Percentiles rank a stretch among this genome's conserved stretches.
Evolutionary conservation across 2,797 vertebrate genomes (phyloP).

Genomic region (Avahi laniger): DNA sequence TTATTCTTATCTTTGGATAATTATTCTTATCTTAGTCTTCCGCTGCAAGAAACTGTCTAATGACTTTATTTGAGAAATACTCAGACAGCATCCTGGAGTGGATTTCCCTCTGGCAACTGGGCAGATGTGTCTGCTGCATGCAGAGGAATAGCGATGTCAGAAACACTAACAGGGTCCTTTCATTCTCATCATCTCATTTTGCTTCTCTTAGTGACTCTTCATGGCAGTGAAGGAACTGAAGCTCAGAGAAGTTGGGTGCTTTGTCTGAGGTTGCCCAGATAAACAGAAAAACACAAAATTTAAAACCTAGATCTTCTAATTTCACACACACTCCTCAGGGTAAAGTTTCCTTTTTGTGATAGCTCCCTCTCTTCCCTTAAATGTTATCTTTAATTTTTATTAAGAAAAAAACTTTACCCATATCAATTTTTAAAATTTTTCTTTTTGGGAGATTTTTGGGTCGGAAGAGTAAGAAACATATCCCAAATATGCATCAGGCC

Average conservation of each 20-base stretch:
- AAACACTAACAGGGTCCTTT: neutral
- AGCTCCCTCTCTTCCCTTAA: neutral
- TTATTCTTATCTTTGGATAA: neutral
- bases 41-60: neutral
- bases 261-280: neutral
- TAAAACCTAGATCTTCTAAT: neutral
- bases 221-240: neutral
- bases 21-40: neutral
- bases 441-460: neutral
- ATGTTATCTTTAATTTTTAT: neutral
- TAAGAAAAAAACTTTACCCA: neutral
- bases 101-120: neutral
- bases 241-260: neutral
- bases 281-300: neutral
- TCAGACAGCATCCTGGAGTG: neutral
- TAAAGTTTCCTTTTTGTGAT: neutral
- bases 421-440: neutral
- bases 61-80: neutral
- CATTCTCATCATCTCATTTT: neutral
- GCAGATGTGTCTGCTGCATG: neutral
- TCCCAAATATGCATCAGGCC: neutral
- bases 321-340: neutral
- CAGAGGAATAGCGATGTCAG: neutral
- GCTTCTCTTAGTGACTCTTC: neutral
- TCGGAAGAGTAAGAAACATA: neutral